These are phyloP conservation scores for Morpho deidamia DNA, from an alignment of 2,888 invertebrate genomes.

Conservation along the genomic window DNA sequence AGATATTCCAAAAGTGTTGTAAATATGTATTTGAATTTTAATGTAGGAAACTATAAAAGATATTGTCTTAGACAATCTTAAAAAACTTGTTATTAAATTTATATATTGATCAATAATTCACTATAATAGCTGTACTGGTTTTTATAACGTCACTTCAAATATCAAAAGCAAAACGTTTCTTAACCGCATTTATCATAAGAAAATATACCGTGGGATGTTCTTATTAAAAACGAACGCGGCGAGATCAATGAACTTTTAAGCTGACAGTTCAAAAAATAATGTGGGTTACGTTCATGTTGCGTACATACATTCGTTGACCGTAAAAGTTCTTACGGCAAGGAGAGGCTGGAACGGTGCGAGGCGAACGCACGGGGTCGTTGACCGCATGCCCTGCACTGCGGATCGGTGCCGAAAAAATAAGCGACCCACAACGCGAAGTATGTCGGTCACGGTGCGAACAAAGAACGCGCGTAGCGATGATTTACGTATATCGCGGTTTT, in stretches of 20 bases:
- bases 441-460: conserved; percentile 66
- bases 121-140: neutral
- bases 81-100: too few species aligned
- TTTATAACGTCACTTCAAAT: neutral
- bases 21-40: too few species aligned
- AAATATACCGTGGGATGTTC: conserved; percentile 61
- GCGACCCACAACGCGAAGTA: conserved; percentile 66
- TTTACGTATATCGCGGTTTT: conserved; percentile 5
- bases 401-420: conserved; percentile 73
- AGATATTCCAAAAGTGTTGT: too few species aligned
- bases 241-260: conserved; percentile 71
- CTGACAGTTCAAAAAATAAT: conserved; percentile 77
- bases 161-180: neutral
- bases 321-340: conserved; percentile 71
- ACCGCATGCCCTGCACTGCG: conserved; percentile 59
- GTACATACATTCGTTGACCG: conserved; percentile 72
- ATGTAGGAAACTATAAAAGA: too few species aligned
- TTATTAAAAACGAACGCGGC: conserved; percentile 63
- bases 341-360: conserved; percentile 36
- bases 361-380: conserved; percentile 40
- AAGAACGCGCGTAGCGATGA: conserved; percentile 39
- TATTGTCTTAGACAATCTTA: too few species aligned
- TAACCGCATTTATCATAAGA: conserved; percentile 44
- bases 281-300: conserved; percentile 77
- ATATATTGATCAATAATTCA: too few species aligned